Base-by-base conservation (phyloP, 1,140 invertebrate species). In the Spodoptera frugiperda region DNA sequence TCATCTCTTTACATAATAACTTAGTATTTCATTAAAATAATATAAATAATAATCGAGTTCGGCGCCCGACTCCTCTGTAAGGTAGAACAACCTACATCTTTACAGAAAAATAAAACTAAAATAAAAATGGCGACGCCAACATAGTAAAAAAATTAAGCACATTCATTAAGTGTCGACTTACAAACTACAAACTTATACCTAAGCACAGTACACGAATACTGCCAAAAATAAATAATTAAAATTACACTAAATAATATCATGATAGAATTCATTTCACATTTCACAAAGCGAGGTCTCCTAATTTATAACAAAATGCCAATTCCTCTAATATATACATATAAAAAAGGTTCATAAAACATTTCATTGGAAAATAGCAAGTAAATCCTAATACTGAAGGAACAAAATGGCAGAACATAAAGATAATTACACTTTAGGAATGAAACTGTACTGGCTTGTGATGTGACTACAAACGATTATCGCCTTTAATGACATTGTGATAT, bases 131-230 rank as follows among this genome's bases (percentile, higher is more conserved):
- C 21, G 33, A 57, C 44, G 33, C 53, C 53, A 71, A 46, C 9
- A n/a, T 10, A 39, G 54, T 54, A 70, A 25, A 71, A 65, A 68
- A 67, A 55, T 67, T 76, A 76, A 77, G 54, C 54, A 70, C 54
- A 73, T 55, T 51, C 30, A 77, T 77, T 77, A 77, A 77, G 65
- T 57, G 25, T 48, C 30, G 55, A 72, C 21, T 49, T 33, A 73
- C 44, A 63, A 72, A 76, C 57, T 61, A 78, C 54, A 19, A 73
- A 33, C 72, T 76, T 76, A 78, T 33, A 59, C 51, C 51, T 75
- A 78, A 15, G 25, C 46, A 80, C 79, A 80, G 61, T 77, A 80
- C 67, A 76, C 70, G 44, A 80, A 83, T 79, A 79, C 79, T 77
- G 77, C 49, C 46, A 72, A 71, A n/a, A 39, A 78, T 76, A 79